Evolutionary conservation across 2,888 invertebrate species (phyloP).

Genomic region (Amiota communis): DNA sequence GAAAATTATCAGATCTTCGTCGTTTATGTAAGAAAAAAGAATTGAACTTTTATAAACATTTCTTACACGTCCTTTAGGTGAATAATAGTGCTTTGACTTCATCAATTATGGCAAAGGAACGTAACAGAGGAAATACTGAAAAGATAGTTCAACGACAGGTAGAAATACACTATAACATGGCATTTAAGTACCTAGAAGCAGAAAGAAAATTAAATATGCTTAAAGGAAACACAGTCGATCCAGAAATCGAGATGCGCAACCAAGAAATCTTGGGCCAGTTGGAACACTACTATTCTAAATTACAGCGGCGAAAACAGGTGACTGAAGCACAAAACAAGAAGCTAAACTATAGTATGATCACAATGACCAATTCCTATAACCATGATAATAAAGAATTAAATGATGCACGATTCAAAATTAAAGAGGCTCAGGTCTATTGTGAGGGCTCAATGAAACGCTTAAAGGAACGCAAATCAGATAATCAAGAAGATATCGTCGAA

Average conservation of each 20-base stretch:
- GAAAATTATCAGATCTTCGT: no score
- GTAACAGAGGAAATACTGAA: constrained; percentile 62
- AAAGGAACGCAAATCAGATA: constrained; percentile 71
- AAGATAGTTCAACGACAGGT: constrained; percentile 76
- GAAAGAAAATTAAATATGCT: constrained; percentile 72
- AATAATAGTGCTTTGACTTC: constrained; percentile 59
- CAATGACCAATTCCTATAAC: constrained; percentile 74
- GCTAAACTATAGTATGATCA: constrained; percentile 77
- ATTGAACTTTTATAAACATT: background rate
- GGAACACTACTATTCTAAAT: constrained; percentile 72
- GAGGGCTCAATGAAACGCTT: constrained; percentile 77
- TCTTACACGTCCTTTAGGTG: constrained; percentile 45
- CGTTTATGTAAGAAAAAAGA: no score
- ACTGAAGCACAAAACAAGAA: constrained; percentile 74
- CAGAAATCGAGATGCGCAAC: constrained; percentile 68
- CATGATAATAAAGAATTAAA: constrained; percentile 73
- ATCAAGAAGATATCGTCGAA: constrained; percentile 77
- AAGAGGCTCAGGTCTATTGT: constrained; percentile 75
- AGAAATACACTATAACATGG: constrained; percentile 77
- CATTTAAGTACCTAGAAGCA: constrained; percentile 72
- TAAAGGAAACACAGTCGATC: constrained; percentile 70
- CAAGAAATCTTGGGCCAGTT: constrained; percentile 72
- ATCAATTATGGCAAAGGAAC: constrained; percentile 51
- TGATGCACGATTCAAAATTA: constrained; percentile 73
- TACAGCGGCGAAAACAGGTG: constrained; percentile 71